A percentile compares a stretch with the other conserved stretches of the same genome.
These are phyloP conservation scores for Stichopus horrens DNA, from an alignment of 53 echinoderm and acorn worm species.

Conservation along the genomic window DNA sequence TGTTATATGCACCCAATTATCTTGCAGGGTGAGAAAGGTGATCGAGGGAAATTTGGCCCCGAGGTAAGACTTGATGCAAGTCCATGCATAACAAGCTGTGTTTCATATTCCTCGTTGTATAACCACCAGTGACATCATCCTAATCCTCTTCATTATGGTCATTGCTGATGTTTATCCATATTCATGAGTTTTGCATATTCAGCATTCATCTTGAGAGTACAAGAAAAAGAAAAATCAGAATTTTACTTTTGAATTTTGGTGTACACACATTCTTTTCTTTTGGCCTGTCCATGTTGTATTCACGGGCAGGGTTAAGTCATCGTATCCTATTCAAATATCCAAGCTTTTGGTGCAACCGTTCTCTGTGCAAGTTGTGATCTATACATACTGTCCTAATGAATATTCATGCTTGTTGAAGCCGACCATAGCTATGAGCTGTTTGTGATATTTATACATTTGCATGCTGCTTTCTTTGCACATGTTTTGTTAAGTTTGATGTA, in stretches of 20 bases:
- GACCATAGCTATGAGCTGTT: not conserved
- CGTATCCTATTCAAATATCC: not conserved
- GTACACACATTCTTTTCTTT: no score
- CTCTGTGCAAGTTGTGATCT: not conserved
- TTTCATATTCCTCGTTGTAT: not conserved
- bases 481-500: not conserved
- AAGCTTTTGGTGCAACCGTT: not conserved
- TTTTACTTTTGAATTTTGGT: no score
- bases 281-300: not conserved
- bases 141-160: slow-evolving; percentile 37
- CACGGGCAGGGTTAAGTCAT: not conserved
- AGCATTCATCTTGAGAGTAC: not conserved
- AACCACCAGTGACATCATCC: slow-evolving; percentile 8
- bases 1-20: slow-evolving; percentile 41
- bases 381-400: not conserved
- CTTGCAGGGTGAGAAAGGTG: slow-evolving; percentile 43
- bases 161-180: slow-evolving; percentile 3
- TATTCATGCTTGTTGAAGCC: not conserved
- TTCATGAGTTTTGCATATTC: slow-evolving; percentile 10
- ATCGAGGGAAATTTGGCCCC: slow-evolving; percentile 37
- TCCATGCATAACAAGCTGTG: slow-evolving; percentile 1
- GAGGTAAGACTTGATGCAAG: slow-evolving; percentile 27
- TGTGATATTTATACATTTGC: not conserved
- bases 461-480: not conserved
- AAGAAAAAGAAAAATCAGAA: no score